Conservation (phyloP, 2,888 invertebrate species). For the Cynaeus angustus region DNA sequence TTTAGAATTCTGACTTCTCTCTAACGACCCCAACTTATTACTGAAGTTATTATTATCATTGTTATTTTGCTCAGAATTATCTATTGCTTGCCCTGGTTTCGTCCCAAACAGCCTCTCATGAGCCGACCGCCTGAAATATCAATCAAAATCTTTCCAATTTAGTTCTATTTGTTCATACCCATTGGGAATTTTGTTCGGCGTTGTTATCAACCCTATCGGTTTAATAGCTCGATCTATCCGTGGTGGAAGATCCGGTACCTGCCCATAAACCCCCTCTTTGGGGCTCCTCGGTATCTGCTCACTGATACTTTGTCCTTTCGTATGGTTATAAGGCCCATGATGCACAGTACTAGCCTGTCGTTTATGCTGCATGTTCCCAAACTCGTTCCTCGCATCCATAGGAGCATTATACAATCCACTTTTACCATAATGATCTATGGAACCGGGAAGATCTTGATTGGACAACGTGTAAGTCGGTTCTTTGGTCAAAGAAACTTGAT, state of each 20-base stretch:
- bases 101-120: constrained; percentile 83
- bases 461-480: constrained; percentile 66
- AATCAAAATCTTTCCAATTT: too few species aligned
- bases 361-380: constrained; percentile 66
- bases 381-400: constrained; percentile 56
- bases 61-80: constrained; percentile 56
- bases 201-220: constrained; percentile 76
- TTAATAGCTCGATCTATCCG: constrained; percentile 86
- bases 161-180: constrained; percentile 53
- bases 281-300: constrained; percentile 64
- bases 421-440: constrained; percentile 62
- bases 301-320: constrained; percentile 65
- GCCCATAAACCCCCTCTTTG: constrained; percentile 67
- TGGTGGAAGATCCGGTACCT: constrained; percentile 87
- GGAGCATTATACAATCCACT: constrained; percentile 53
- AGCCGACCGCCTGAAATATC: constrained; percentile 72
- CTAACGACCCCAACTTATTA: constrained; percentile 68
- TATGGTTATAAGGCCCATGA: constrained; percentile 64
- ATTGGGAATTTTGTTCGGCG: constrained; percentile 68
- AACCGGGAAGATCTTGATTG: constrained; percentile 65
- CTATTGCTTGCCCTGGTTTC: constrained; percentile 62
- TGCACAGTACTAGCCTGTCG: constrained; percentile 68
- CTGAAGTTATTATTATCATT: constrained; percentile 63
- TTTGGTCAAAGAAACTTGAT: constrained; percentile 58
- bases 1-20: constrained; percentile 71